Conservation (phyloP, 2,113 vertebrate species). For the Falcunculus frontatus region DNA sequence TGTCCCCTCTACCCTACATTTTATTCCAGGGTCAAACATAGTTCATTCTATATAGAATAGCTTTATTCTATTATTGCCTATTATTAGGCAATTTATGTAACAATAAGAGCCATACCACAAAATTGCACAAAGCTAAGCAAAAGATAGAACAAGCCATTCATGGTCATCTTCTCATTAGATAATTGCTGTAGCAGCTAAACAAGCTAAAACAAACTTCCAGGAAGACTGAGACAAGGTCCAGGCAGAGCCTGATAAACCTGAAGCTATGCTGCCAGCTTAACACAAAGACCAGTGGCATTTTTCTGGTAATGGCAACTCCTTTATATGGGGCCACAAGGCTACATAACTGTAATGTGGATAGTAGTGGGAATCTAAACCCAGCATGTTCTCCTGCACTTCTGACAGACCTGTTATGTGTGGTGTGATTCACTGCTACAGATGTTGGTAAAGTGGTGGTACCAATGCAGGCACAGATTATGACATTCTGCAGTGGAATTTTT, state of each 20-base stretch:
- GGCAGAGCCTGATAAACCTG: neutral
- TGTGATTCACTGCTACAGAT: neutral
- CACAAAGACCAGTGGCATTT: neutral
- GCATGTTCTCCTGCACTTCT: neutral
- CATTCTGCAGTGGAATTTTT: neutral
- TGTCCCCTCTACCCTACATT: neutral
- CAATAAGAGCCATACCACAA: neutral
- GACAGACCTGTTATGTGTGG: too few relatives aligned
- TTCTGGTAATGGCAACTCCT: neutral
- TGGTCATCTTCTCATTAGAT: neutral
- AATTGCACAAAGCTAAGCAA: neutral
- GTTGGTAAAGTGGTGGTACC: neutral
- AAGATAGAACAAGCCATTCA: neutral
- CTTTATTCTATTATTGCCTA: neutral
- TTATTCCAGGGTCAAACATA: neutral
- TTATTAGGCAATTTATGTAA: neutral
- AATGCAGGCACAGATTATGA: neutral
- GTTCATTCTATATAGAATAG: neutral
- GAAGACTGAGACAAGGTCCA: neutral
- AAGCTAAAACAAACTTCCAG: neutral
- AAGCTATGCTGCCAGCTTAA: neutral
- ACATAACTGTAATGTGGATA: fast-evolving
- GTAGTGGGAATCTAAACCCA: neutral
- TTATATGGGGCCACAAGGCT: neutral
- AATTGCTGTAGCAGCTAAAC: neutral